Evolutionary conservation across 2,797 vertebrate species (phyloP).

Genomic region (Geotrypetes seraphini): DNA sequence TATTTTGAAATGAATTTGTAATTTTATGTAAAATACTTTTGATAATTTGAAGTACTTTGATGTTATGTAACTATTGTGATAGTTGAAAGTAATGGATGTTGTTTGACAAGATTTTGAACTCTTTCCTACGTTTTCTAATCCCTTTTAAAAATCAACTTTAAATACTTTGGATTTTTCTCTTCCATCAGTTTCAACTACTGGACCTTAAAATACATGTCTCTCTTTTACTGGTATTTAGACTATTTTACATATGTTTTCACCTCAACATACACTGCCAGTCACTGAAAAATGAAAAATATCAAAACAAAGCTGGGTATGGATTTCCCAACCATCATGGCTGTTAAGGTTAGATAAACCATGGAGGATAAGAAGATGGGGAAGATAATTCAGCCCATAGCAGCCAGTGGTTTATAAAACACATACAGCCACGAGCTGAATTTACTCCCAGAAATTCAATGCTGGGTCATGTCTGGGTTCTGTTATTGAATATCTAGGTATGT

Average conservation of each 20-base stretch:
- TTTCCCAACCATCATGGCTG: too few species aligned
- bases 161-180: conserved; percentile 30
- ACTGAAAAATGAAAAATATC: too few species aligned
- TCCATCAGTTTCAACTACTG: conserved; percentile 22
- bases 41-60: conserved; percentile 97
- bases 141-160: conserved; percentile 52
- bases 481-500: too few species aligned
- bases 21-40: conserved; percentile 92
- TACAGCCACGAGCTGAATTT: too few species aligned
- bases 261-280: too few species aligned
- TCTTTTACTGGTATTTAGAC: conserved; percentile 12
- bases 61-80: conserved; percentile 89
- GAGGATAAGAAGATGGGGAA: conserved; percentile 8
- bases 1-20: conserved; percentile 95
- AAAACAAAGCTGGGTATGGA: too few species aligned
- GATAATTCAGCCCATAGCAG: too few species aligned
- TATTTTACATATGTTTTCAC: too few species aligned
- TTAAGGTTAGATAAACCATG: too few species aligned
- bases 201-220: conserved; percentile 11
- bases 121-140: conserved; percentile 95
- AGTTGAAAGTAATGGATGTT: conserved; percentile 82
- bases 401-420: too few species aligned
- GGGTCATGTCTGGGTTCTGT: too few species aligned
- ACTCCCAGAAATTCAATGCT: too few species aligned
- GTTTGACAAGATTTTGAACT: conserved; percentile 71